Evolutionary conservation across 53 echinoderm and acorn worm species (phyloP).

Genomic region (Crossaster papposus): DNA sequence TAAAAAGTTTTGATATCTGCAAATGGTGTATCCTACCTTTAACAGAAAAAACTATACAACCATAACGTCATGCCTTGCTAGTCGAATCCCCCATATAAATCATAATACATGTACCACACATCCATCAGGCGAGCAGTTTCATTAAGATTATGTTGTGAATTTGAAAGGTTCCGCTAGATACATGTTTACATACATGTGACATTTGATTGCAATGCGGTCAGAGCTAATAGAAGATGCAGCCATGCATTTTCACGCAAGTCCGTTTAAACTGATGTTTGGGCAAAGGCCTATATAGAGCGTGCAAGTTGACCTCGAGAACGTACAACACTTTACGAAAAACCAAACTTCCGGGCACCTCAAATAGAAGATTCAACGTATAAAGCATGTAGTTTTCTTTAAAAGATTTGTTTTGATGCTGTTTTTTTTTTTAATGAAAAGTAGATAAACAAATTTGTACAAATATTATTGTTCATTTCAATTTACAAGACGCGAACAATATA

Average conservation of each 20-base stretch:
- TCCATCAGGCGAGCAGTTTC: neutral
- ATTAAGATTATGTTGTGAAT: neutral
- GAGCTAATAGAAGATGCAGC: neutral
- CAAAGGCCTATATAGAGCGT: neutral
- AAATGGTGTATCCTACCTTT: no score
- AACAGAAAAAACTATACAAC: neutral
- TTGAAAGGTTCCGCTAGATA: neutral
- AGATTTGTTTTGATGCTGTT: no score
- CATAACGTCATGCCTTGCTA: neutral
- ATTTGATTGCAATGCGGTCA: neutral
- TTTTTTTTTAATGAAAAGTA: no score
- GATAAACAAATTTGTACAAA: no score
- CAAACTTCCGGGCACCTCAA: no score
- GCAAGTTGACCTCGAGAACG: no score
- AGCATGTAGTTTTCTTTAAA: no score
- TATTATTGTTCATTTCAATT: no score
- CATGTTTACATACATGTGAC: neutral
- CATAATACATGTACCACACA: neutral
- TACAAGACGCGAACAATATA: no score
- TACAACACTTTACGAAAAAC: no score
- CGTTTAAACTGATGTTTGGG: neutral
- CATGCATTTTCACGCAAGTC: neutral
- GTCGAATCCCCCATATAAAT: neutral
- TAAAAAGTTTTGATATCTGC: no score
- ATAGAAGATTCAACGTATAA: no score